Evolutionary conservation across 2,888 invertebrate species (phyloP), one percentile per base, ranked within the genome.

Genomic region (Amblyjoppa fuscipennis): DNA sequence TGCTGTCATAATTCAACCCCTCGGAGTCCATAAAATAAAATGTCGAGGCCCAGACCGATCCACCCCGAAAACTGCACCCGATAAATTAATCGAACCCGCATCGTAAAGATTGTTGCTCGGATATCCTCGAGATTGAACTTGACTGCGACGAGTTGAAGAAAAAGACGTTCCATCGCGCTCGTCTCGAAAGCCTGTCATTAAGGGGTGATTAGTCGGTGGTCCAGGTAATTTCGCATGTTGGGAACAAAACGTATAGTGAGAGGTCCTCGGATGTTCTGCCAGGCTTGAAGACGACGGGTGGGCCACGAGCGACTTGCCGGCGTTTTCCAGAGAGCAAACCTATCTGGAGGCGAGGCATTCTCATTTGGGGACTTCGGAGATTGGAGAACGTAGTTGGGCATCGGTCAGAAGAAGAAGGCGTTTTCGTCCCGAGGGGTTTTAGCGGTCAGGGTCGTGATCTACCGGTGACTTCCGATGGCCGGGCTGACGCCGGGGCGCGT

Each of bases 1-100:
- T 82, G 53, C 73, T 71, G 70, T 79, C 78, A 84, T 81, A 85
- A 85, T 81, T 85, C 81, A 81, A 66, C 77, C 59, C n/a, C 75
- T 71, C 5, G 76, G 28, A 66, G 34, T 64, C 31, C 49, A 53
- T 64, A 49, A 73, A 71, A 74, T 45, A 80, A 7, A 53, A 51
- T 11, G 25, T 28, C 7, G 49, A 28, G 16, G 11, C 16, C 16
- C 16, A 6, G 9, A 3, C 31, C 34, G 7, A 3, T 53, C 20
- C 20, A 53, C 16, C 34, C 6, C n/a, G 6, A 59, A 59, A 59
- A 59, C 25, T 25, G 28, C 25, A 59, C 20, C 28, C 16, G 16
- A 64, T 34, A 64, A 64, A 31, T 64, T 64, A 64, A 64, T 64
- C 34, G 31, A 64, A 64, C 16, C 34, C 5, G 5, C 16, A 13